phyloP scores from a whole-genome alignment of 1,140 invertebrate species.

The Phenacoccus solenopsis region DNA sequence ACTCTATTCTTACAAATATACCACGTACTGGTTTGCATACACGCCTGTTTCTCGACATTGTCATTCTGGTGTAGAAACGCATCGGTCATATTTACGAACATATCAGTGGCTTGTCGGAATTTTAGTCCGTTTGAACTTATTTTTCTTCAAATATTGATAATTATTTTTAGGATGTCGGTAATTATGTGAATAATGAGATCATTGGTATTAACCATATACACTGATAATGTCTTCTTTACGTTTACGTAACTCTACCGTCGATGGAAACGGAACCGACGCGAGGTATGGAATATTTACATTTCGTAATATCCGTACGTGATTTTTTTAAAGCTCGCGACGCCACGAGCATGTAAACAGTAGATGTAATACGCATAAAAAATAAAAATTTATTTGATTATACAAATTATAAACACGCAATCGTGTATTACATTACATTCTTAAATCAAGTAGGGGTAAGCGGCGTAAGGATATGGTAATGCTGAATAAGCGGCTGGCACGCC shows the following conservation, averaged over 20 bases:
- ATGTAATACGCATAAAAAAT: background rate
- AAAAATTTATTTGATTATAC: background rate
- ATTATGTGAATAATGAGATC: background rate
- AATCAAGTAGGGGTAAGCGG: constrained; percentile 24
- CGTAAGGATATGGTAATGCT: constrained; percentile 25
- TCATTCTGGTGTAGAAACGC: no score
- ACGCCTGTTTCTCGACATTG: no score
- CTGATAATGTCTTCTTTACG: background rate
- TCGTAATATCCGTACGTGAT: background rate
- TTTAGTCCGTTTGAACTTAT: background rate
- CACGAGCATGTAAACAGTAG: background rate
- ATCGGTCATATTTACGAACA: no score
- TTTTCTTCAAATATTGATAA: background rate
- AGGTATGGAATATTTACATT: background rate
- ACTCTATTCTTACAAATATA: no score
- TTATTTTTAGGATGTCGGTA: background rate
- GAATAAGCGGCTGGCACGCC: constrained; percentile 22
- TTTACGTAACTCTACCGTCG: background rate
- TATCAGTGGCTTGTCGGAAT: no score
- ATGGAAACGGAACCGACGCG: background rate
- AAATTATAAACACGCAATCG: background rate
- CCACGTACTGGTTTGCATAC: no score
- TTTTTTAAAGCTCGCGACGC: background rate
- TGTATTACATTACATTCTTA: background rate
- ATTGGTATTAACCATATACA: background rate